Percentiles rank a stretch among this genome's conserved stretches.
These are phyloP conservation scores for Austrolebias charrua DNA, from an alignment of 2,797 vertebrate genomes.

Conservation along the genomic window DNA sequence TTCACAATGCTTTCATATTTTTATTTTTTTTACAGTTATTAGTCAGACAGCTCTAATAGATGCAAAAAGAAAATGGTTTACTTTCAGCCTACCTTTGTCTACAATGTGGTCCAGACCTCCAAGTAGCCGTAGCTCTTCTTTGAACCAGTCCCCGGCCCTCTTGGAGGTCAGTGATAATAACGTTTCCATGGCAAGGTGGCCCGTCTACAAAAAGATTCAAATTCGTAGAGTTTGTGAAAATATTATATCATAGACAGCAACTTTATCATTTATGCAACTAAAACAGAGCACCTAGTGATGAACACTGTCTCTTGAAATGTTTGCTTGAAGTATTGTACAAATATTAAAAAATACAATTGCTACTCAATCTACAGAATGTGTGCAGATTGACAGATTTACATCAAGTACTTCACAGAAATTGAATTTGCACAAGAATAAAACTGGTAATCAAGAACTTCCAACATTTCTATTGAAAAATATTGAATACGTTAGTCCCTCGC, in stretches of 20 bases:
- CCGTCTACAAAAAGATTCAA: slow-evolving; percentile 77
- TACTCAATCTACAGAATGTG: no score
- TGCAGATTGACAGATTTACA: no score
- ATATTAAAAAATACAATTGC: no score
- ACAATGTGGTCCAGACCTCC: slow-evolving; percentile 98
- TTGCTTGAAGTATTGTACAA: no score
- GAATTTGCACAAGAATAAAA: no score
- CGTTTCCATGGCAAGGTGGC: slow-evolving; percentile 98
- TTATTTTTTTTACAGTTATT: background rate
- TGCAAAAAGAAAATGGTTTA: background rate
- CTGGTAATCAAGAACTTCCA: no score
- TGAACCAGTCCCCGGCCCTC: slow-evolving; percentile 98
- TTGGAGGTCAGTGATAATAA: slow-evolving; percentile 95
- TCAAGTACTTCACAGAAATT: no score
- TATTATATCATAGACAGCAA: background rate
- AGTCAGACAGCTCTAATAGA: background rate
- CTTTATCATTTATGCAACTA: background rate
- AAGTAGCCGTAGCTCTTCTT: slow-evolving; percentile 94
- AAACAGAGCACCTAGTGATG: no score
- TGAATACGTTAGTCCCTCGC: no score
- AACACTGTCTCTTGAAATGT: no score
- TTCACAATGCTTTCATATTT: slow-evolving; percentile 1
- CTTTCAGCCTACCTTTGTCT: slow-evolving; percentile 88
- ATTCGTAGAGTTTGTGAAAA: background rate
- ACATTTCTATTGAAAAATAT: no score